Percentiles rank a stretch among this genome's conserved stretches.
Evolutionary conservation across 1,140 invertebrate genomes (phyloP).

Genomic region (Apis florea): DNA sequence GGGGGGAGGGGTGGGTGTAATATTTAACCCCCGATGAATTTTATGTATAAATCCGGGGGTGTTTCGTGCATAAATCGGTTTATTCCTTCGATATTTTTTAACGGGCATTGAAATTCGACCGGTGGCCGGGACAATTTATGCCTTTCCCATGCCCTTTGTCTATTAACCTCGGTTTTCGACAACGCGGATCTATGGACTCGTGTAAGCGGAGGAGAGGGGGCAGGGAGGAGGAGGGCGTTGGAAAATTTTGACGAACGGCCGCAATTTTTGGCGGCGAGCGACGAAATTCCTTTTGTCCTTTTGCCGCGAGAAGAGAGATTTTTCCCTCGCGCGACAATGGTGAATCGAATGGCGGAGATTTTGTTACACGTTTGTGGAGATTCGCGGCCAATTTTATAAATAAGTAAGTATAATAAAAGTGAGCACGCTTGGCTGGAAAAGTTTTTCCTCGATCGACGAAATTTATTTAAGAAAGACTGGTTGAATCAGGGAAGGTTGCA

Average conservation of each 20-base stretch:
- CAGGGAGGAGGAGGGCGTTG: too few species aligned
- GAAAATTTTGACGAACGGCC: conserved; percentile 41
- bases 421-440: too few species aligned
- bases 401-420: too few species aligned
- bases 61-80: conserved; percentile 31
- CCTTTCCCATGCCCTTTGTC: conserved; percentile 32
- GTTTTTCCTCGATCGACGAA: too few species aligned
- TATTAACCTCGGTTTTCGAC: conserved; percentile 32
- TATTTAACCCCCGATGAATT: conserved; percentile 32
- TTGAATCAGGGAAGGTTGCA: too few species aligned
- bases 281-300: conserved; percentile 5
- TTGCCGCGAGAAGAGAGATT: neutral
- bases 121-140: conserved; percentile 16
- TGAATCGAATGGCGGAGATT: neutral
- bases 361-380: neutral
- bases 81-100: conserved; percentile 43
- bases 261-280: conserved; percentile 24
- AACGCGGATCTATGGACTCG: conserved; percentile 6
- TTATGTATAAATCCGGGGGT: conserved; percentile 11
- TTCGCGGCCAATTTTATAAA: neutral
- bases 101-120: conserved; percentile 19
- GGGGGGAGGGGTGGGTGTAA: too few species aligned
- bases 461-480: too few species aligned
- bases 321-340: neutral
- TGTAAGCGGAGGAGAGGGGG: neutral